phyloP scores from a whole-genome alignment of 2,888 invertebrate genomes.

The Cerastoderma edule region DNA sequence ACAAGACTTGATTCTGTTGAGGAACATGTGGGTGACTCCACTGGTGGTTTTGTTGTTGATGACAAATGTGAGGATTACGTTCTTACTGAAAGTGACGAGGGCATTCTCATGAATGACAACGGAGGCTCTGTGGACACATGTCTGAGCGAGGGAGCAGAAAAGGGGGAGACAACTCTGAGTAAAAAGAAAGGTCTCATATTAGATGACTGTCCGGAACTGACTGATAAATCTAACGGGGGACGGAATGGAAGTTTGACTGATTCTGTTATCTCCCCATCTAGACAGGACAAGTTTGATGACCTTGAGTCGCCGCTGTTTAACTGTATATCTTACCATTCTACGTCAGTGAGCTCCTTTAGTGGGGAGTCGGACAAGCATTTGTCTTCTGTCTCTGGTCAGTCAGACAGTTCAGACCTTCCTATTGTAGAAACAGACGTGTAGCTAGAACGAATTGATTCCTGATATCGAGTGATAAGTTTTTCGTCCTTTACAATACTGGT shows the following conservation, averaged over 20 bases:
- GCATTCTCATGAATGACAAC: constrained; percentile 28
- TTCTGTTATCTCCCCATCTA: constrained; percentile 26
- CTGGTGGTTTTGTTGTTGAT: constrained; percentile 1
- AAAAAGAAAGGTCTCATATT: constrained; percentile 7
- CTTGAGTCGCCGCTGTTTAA: constrained; percentile 42
- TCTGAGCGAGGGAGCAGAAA: background rate
- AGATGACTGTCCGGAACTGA: constrained; percentile 11
- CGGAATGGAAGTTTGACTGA: constrained; percentile 16
- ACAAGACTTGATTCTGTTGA: constrained; percentile 62
- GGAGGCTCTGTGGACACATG: background rate
- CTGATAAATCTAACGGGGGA: background rate
- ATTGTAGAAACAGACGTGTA: constrained; percentile 71
- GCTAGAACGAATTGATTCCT: no score
- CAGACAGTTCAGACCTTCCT: constrained; percentile 66
- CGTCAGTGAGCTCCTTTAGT: constrained; percentile 58
- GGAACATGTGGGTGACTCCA: constrained; percentile 35
- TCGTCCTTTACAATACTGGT: no score
- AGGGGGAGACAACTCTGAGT: background rate
- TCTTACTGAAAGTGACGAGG: constrained; percentile 23
- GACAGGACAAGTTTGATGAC: constrained; percentile 24
- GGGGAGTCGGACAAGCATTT: constrained; percentile 60
- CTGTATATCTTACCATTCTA: constrained; percentile 50
- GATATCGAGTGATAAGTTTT: no score
- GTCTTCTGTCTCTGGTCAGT: constrained; percentile 62
- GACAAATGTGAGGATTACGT: constrained; percentile 2